Conservation (phyloP, 92 coral and sea anemone genomes). For the Desmophyllum pertusum region DNA sequence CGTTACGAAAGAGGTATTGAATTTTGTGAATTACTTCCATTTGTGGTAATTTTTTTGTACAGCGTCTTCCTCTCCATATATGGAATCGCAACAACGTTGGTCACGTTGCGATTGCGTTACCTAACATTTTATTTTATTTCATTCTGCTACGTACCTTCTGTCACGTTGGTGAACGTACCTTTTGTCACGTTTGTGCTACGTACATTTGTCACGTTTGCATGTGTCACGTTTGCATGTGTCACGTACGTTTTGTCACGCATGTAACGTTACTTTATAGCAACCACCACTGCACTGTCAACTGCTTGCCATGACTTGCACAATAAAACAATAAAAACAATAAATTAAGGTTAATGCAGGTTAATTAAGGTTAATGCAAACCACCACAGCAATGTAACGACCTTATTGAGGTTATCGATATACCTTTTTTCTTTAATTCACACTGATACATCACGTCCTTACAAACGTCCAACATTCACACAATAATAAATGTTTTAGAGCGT, state of each 20-base stretch:
- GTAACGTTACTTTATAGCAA: neutral
- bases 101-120: conserved; percentile 15
- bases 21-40: neutral
- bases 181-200: neutral
- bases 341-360: too few species aligned
- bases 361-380: too few species aligned
- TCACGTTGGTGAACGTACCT: neutral
- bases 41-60: neutral
- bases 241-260: neutral
- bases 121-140: neutral
- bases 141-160: neutral
- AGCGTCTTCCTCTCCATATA: too few species aligned
- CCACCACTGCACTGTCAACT: too few species aligned
- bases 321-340: too few species aligned
- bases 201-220: neutral
- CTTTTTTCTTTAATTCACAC: too few species aligned
- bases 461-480: too few species aligned
- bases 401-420: too few species aligned
- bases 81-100: neutral
- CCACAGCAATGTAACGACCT: too few species aligned
- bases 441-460: too few species aligned
- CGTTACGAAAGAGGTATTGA: conserved; percentile 61
- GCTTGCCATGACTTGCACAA: neutral
- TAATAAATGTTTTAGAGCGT: too few species aligned
- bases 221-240: too few species aligned